Evolutionary conservation across 1,140 invertebrate species (phyloP).

Genomic region (Temnothorax curvispinosus): DNA sequence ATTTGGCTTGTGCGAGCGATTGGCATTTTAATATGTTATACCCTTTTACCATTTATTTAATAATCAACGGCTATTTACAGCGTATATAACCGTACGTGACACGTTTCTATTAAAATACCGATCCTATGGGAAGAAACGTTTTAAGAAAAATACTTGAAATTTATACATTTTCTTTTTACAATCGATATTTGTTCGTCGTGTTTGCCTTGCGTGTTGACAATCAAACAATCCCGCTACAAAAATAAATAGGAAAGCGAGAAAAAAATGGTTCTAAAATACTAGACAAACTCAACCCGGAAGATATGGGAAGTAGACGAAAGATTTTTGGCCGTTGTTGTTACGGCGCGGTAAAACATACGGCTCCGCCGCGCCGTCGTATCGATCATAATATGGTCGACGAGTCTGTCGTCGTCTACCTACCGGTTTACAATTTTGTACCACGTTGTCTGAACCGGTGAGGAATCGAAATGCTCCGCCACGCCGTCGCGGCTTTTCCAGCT

Average conservation of each 20-base stretch:
- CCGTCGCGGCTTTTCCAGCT: constrained; percentile 57
- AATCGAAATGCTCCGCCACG: constrained; percentile 41
- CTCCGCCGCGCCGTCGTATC: background rate
- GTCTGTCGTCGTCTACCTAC: constrained; percentile 40
- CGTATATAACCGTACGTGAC: background rate
- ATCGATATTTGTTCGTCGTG: background rate
- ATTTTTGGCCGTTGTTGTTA: background rate
- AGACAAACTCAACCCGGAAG: background rate
- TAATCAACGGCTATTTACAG: background rate
- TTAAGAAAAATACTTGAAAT: background rate
- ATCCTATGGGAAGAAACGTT: background rate
- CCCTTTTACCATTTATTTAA: background rate
- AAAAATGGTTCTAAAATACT: background rate
- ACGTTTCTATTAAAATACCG: background rate
- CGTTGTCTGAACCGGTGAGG: background rate
- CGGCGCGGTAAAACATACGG: background rate
- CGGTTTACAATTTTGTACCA: constrained; percentile 26
- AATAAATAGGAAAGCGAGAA: background rate
- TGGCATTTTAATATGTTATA: background rate
- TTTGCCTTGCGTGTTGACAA: background rate
- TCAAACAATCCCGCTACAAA: background rate
- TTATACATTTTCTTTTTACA: background rate
- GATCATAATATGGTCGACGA: constrained; percentile 45
- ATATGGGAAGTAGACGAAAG: background rate
- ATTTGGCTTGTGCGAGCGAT: background rate